Evolutionary conservation across 2,113 vertebrate genomes (phyloP).

Genomic region (Limnothrissa miodon): DNA sequence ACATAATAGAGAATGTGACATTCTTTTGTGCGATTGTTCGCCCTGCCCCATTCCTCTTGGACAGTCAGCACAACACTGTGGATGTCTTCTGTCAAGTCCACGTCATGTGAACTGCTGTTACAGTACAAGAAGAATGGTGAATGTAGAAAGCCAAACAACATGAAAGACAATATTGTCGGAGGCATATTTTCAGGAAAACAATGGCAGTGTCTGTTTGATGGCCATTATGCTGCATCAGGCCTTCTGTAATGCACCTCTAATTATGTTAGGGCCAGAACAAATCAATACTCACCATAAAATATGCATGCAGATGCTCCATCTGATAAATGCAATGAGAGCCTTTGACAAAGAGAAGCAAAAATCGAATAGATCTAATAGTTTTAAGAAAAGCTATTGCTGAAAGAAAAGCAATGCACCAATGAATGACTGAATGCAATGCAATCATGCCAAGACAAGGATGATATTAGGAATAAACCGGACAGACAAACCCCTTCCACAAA

Average conservation of each 20-base stretch:
- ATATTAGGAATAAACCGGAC: not conserved
- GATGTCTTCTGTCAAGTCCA: not conserved
- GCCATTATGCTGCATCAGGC: not conserved
- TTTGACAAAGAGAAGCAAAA: not conserved
- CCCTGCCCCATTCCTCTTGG: not conserved
- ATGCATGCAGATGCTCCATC: not conserved
- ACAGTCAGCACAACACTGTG: not conserved
- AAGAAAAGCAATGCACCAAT: not conserved
- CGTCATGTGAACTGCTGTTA: not conserved
- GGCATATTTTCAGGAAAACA: not conserved
- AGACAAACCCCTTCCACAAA: not conserved
- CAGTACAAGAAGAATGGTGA: not conserved
- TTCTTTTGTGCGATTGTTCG: not conserved
- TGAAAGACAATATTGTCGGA: not conserved
- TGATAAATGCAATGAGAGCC: not conserved
- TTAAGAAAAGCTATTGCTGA: not conserved
- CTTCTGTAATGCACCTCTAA: not conserved
- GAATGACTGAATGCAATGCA: not conserved
- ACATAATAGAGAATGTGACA: too few species aligned
- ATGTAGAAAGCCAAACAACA: not conserved
- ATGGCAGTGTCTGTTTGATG: not conserved
- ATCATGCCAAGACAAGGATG: not conserved
- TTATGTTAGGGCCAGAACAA: not conserved
- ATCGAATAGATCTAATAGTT: not conserved
- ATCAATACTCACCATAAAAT: slow-evolving; percentile 4